A percentile compares a stretch with the other conserved stretches of the same genome.
Conservation (phyloP, 2,888 invertebrate genomes). For the Noctuana brunneofusca region DNA sequence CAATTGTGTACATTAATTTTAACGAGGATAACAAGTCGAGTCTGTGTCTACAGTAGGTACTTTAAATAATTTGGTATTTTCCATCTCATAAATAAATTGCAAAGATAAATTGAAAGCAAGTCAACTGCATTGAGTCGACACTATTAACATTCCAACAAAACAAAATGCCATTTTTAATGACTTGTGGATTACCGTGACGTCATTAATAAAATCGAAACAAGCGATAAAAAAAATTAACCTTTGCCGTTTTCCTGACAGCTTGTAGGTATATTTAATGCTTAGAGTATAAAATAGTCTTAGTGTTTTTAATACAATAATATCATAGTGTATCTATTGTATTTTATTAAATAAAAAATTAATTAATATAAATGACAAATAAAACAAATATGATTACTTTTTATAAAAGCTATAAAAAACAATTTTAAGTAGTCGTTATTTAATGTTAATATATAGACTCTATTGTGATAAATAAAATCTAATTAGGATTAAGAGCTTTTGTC, state of each 20-base stretch:
- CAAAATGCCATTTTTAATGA: background rate
- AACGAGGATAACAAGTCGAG: background rate
- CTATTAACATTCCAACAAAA: slow-evolving; percentile 5
- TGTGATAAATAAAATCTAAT: no score
- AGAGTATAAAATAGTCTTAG: background rate
- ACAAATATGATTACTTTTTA: no score
- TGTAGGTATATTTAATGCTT: background rate
- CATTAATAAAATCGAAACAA: background rate
- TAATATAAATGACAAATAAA: no score
- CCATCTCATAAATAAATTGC: background rate
- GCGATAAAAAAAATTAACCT: background rate
- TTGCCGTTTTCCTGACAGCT: background rate
- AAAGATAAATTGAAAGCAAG: background rate
- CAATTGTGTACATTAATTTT: background rate
- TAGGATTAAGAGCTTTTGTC: no score
- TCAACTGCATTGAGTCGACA: background rate
- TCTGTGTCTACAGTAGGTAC: background rate
- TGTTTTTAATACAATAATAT: no score
- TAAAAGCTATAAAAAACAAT: no score
- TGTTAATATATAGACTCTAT: no score
- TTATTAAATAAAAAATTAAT: no score
- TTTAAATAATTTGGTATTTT: background rate
- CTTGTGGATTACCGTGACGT: background rate
- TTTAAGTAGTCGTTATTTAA: no score
- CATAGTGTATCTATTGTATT: no score